Evolutionary conservation across 2,113 vertebrate species (phyloP).

Genomic region (Eudorcas thomsonii): DNA sequence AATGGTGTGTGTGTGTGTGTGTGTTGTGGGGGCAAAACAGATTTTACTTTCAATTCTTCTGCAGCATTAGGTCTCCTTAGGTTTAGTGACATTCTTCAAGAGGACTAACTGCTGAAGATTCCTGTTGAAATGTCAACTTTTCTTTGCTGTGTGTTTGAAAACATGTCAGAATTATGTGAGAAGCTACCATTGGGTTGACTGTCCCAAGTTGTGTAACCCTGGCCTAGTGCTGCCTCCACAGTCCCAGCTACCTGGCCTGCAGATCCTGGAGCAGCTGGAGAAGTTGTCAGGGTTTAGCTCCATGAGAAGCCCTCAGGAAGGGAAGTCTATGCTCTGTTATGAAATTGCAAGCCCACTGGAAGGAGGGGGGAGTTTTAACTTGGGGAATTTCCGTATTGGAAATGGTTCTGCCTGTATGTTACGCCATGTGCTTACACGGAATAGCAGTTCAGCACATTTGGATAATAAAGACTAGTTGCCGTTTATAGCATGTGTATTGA

Average conservation of each 20-base stretch:
- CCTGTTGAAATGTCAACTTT: not conserved
- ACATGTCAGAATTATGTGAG: not conserved
- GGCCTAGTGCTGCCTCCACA: rapidly evolving
- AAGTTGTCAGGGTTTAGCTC: too few relatives aligned
- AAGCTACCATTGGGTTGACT: not conserved
- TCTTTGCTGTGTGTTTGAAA: not conserved
- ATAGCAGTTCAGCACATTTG: not conserved
- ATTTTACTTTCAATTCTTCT: not conserved
- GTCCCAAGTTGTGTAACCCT: not conserved
- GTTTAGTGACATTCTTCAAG: not conserved
- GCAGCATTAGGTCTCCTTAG: not conserved
- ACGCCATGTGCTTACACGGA: not conserved
- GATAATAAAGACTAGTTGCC: not conserved
- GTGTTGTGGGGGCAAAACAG: too few relatives aligned
- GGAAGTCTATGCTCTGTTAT: not conserved
- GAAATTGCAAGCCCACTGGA: not conserved
- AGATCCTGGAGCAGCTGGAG: too few relatives aligned
- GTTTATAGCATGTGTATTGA: not conserved
- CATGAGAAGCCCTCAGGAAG: not conserved
- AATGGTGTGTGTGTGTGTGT: not conserved
- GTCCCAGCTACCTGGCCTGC: not conserved
- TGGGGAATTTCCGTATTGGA: not conserved
- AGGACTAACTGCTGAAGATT: not conserved
- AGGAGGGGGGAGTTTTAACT: not conserved
- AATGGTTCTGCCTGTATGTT: not conserved